Percentiles rank a stretch among this genome's conserved stretches.
Conservation (phyloP, 2,888 invertebrate genomes). For the Hirtodrosophila histrioides region DNA sequence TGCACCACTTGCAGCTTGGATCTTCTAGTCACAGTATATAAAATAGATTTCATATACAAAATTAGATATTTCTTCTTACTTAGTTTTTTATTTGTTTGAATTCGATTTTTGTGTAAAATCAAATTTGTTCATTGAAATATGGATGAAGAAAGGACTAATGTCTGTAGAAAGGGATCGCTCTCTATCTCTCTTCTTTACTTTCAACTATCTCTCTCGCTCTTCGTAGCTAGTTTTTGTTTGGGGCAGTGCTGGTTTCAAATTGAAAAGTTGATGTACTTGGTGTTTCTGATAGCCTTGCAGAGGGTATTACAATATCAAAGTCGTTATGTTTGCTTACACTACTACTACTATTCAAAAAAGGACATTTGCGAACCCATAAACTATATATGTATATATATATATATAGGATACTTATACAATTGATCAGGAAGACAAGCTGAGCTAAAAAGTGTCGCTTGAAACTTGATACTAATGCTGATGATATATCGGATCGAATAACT, state of each 20-base stretch:
- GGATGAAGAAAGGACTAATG: conserved; percentile 2
- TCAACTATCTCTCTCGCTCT: background rate
- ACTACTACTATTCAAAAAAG: too few species aligned
- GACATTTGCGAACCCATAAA: background rate
- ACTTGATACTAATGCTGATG: too few species aligned
- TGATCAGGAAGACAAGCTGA: too few species aligned
- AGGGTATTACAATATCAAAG: background rate
- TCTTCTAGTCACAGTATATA: conserved; percentile 46
- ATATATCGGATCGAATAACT: too few species aligned
- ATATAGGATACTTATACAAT: too few species aligned
- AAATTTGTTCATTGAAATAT: conserved; percentile 1
- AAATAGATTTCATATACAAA: conserved; percentile 62
- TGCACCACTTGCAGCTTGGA: conserved; percentile 11
- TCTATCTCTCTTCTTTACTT: conserved; percentile 1
- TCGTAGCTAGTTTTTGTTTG: conserved; percentile 6
- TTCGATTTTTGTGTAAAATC: background rate
- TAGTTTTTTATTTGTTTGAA: background rate
- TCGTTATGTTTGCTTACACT: too few species aligned
- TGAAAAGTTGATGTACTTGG: background rate
- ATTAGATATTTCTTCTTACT: conserved; percentile 9
- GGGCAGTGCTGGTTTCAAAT: conserved; percentile 29
- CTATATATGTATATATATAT: too few species aligned
- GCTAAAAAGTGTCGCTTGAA: too few species aligned
- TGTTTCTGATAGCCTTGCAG: conserved; percentile 1
- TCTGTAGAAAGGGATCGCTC: background rate